Evolutionary conservation across 1,140 invertebrate species (phyloP), one percentile per base, ranked within the genome.

Genomic region (Drosophila teissieri): DNA sequence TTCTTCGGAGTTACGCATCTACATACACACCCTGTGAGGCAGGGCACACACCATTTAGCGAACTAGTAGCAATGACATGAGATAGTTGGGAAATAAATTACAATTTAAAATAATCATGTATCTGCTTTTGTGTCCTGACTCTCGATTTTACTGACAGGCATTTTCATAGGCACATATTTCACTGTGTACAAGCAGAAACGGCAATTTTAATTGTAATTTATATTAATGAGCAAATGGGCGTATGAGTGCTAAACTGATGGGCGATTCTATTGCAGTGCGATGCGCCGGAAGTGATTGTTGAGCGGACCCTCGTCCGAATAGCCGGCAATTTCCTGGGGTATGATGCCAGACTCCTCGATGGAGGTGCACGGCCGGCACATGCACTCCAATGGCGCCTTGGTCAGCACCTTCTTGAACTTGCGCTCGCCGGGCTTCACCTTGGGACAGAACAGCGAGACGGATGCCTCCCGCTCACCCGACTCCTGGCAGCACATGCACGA

Each of bases 401-500:
- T 98, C 15, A 95, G 94, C 3, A 98, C 97, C 94, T 97, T 98
- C 86, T 96, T 94, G 90, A 97, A 96, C 93, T 96, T 97, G 17
- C 96, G 94, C 80, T 97, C 96, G 69, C 97, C 97, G 65, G 94
- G 95, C 92, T 96, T 96, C 6, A 96, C 96, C 92, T 97, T 96
- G 5, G 97, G 97, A 92, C 97, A 98, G 91, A 96, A 97, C 7
- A 98, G 93, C 2, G 96, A 96, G 7, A 98, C 96, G 37, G 95
- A 95, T 2, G 97, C 97, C 93, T 98, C 97, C 72, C 97, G 93
- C 92, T 98, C 97, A 2, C 97, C 97, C 78, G 97, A 97, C 92
- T 98, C 97, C 92, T 98, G 97, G 92, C 97, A 98, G 91, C 97
- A 98, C 95, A 98, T 98, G 83, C 97, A 98, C 10, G 97, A 98